Percentiles rank a stretch among this genome's conserved stretches.
phyloP scores from a whole-genome alignment of 1,140 invertebrate genomes.

The Cotesia chilonis region DNA sequence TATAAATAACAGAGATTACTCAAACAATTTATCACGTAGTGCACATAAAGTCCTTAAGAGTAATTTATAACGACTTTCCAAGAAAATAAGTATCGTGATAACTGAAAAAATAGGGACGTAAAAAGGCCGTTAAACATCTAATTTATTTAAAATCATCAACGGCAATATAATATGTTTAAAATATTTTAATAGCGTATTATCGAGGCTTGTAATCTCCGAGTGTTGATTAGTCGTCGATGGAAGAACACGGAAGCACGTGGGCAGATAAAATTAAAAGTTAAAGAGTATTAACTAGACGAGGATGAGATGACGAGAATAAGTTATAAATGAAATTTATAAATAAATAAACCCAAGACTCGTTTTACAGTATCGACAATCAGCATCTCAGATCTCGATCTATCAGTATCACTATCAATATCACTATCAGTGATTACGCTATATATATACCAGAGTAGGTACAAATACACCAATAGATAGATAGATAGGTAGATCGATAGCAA shows the following conservation, averaged over 20 bases:
- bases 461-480: conserved; percentile 5
- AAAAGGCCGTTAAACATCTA: neutral
- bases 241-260: conserved; percentile 26
- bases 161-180: conserved; percentile 17
- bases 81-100: neutral
- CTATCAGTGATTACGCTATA: conserved; percentile 38
- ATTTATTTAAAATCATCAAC: too few species aligned
- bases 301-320: neutral
- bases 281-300: conserved; percentile 9
- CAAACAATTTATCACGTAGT: too few species aligned
- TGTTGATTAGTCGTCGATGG: conserved; percentile 27
- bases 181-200: conserved; percentile 27
- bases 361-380: neutral
- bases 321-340: conserved; percentile 10
- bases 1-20: too few species aligned
- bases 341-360: conserved; percentile 19
- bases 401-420: conserved; percentile 42
- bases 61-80: too few species aligned
- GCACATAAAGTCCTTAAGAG: too few species aligned
- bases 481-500: conserved; percentile 44
- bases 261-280: conserved; percentile 26
- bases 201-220: conserved; percentile 24
- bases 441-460: neutral
- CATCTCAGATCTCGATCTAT: conserved; percentile 37
- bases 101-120: neutral